Conservation (phyloP, 2,888 invertebrate species). For the Lysandra bellargus region DNA sequence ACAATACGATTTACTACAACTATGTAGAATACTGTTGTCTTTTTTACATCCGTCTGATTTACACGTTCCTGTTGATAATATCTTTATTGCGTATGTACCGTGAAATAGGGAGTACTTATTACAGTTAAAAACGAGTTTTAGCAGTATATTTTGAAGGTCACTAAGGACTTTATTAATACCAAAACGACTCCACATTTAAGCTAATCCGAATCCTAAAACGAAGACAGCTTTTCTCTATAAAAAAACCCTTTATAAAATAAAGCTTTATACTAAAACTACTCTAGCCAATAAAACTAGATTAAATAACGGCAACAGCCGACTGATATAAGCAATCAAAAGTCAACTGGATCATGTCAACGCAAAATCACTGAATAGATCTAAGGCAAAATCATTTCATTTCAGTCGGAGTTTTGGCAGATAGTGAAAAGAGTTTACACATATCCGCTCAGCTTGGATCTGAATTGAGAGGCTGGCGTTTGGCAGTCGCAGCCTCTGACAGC, state of each 20-base stretch:
- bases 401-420: background rate
- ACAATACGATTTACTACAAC: constrained; percentile 37
- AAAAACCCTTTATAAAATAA: too few species aligned
- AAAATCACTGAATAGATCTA: constrained; percentile 15
- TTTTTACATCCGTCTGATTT: constrained; percentile 33
- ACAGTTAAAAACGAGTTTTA: background rate
- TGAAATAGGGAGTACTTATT: background rate
- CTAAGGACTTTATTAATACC: too few species aligned
- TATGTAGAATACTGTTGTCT: constrained; percentile 43
- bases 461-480: constrained; percentile 12
- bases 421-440: constrained; percentile 18
- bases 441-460: constrained; percentile 13
- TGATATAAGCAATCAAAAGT: background rate
- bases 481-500: background rate
- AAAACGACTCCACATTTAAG: too few species aligned
- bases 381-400: background rate
- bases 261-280: too few species aligned
- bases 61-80: constrained; percentile 23
- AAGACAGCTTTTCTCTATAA: too few species aligned
- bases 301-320: background rate
- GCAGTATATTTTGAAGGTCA: background rate
- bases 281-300: background rate
- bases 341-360: background rate
- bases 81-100: background rate
- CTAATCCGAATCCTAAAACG: too few species aligned